Evolutionary conservation across 1,140 invertebrate genomes (phyloP).

Genomic region (Lordiphosa clarofinis): DNA sequence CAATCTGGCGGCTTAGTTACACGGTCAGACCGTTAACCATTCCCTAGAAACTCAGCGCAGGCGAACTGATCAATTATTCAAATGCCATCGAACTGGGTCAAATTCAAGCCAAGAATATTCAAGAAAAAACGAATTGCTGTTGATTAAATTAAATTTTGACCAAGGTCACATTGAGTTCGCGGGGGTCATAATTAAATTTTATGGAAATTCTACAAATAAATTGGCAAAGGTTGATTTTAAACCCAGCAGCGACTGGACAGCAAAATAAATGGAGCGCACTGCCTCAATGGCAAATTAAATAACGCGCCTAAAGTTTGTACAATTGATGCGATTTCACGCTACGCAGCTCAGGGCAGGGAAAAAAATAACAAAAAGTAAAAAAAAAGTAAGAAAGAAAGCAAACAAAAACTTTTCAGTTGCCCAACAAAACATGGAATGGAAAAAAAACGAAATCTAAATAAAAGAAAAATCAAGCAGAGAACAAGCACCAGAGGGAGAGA

Average conservation of each 20-base stretch:
- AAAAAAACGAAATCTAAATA: conserved; percentile 8
- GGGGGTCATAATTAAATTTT: conserved; percentile 51
- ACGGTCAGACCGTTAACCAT: conserved; percentile 28
- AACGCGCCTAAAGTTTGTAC: conserved; percentile 76
- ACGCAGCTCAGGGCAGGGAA: conserved; percentile 42
- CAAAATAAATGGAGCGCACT: conserved; percentile 70
- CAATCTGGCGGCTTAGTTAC: conserved; percentile 44
- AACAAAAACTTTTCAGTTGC: conserved; percentile 8
- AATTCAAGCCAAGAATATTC: conserved; percentile 47
- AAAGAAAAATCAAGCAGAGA: conserved; percentile 10
- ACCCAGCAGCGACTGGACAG: too few relatives aligned
- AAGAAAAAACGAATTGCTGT: conserved; percentile 26
- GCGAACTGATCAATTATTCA: conserved; percentile 71
- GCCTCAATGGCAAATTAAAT: conserved; percentile 76
- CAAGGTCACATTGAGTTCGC: conserved; percentile 67
- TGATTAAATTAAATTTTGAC: conserved; percentile 64
- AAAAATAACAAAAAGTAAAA: not conserved
- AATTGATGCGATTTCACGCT: conserved; percentile 76
- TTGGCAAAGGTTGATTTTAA: conserved; percentile 15
- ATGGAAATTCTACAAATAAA: conserved; percentile 38
- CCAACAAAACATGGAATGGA: conserved; percentile 1
- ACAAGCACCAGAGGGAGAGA: not conserved
- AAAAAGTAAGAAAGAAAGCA: not conserved
- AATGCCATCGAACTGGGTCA: conserved; percentile 69
- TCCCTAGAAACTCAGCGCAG: conserved; percentile 2